These are phyloP conservation scores for Bombus cullumanus DNA, from an alignment of 1,140 invertebrate species.

Conservation along the genomic window DNA sequence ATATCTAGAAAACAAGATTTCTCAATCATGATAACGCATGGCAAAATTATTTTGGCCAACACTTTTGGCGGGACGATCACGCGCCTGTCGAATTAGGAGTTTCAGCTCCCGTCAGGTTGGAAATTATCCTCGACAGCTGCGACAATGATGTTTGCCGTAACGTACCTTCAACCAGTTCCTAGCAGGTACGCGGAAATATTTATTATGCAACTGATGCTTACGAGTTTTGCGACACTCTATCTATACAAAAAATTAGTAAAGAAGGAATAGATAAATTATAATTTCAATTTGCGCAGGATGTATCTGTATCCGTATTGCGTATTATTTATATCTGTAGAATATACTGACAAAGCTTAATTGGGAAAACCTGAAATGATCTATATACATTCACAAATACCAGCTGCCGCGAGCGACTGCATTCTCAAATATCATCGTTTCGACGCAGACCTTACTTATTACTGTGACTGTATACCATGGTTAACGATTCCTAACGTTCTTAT, in stretches of 20 bases:
- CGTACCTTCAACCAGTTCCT: background rate
- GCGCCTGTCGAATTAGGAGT: conserved; percentile 58
- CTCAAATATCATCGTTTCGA: background rate
- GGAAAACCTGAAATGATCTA: too few relatives aligned
- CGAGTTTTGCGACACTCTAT: background rate
- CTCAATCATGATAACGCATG: too few relatives aligned
- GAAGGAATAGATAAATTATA: too few relatives aligned
- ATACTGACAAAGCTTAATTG: too few relatives aligned
- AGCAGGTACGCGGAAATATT: too few relatives aligned
- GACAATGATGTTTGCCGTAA: conserved; percentile 21
- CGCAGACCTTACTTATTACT: background rate
- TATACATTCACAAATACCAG: too few relatives aligned
- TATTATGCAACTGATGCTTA: background rate
- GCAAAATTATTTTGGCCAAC: conserved; percentile 1
- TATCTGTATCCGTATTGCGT: too few relatives aligned
- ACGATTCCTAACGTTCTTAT: conserved; percentile 33
- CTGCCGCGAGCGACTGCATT: too few relatives aligned
- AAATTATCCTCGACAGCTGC: conserved; percentile 57
- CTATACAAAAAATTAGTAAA: too few relatives aligned
- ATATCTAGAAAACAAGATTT: too few relatives aligned
- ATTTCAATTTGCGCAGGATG: too few relatives aligned
- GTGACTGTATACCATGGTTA: background rate
- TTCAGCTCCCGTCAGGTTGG: conserved; percentile 51
- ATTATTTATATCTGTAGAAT: too few relatives aligned
- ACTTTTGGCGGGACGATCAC: conserved; percentile 40